A percentile compares a stretch with the other conserved stretches of the same genome.
Evolutionary conservation across 2,797 vertebrate species (phyloP).

Genomic region (Astyanax mexicanus): DNA sequence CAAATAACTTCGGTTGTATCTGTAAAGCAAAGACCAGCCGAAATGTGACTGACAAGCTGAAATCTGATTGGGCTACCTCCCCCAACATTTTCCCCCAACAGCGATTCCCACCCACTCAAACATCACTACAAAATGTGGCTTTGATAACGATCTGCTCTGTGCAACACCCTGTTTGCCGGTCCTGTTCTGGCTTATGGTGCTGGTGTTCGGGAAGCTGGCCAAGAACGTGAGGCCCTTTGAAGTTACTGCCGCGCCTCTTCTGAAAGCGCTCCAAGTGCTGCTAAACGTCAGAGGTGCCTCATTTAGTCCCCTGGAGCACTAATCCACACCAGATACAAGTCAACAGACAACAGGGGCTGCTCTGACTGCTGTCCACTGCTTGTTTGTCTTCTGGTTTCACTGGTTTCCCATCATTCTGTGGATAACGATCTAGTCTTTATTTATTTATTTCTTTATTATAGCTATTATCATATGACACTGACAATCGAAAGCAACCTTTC

Average conservation of each 20-base stretch:
- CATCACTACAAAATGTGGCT: conserved; percentile 17
- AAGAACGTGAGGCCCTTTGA: conserved; percentile 34
- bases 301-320: not conserved
- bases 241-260: not conserved
- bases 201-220: conserved; percentile 14
- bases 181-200: conserved; percentile 14
- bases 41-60: conserved; percentile 13
- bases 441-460: not conserved
- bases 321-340: conserved; percentile 11
- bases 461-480: not conserved
- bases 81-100: conserved; percentile 24
- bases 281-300: not conserved
- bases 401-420: not conserved
- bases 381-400: not conserved
- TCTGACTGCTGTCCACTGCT: not conserved
- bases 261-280: not conserved
- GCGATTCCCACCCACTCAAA: conserved; percentile 21
- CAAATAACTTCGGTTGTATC: conserved; percentile 8
- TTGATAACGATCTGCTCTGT: conserved; percentile 31
- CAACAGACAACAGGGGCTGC: not conserved
- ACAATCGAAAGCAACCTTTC: conserved; percentile 36
- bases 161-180: not conserved
- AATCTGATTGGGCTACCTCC: conserved; percentile 10
- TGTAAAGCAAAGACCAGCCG: too few species aligned
- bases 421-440: not conserved